Conservation (phyloP, 2,888 invertebrate genomes). For the Xestia c-nigrum region DNA sequence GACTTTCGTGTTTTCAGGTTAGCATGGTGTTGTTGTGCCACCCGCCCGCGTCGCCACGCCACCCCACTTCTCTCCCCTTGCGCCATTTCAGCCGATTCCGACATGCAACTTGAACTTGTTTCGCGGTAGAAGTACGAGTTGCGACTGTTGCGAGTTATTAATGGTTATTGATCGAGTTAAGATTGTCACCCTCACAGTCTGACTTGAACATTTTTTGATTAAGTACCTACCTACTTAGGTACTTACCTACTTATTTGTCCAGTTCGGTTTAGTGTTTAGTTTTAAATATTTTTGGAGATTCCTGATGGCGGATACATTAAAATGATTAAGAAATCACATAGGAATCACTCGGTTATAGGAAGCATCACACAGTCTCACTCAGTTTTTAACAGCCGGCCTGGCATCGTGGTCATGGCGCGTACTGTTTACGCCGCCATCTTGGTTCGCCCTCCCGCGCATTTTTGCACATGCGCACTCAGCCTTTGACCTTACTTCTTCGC, state of each 20-base stretch:
- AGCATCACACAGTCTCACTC: conserved; percentile 6
- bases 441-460: conserved; percentile 72
- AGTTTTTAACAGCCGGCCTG: neutral
- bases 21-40: conserved; percentile 35
- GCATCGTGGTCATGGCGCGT: conserved; percentile 44
- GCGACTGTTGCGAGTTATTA: neutral
- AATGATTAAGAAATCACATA: neutral
- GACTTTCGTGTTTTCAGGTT: conserved; percentile 66
- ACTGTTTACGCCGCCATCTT: conserved; percentile 71
- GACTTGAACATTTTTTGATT: neutral
- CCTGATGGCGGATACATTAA: too few species aligned
- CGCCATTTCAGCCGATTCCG: conserved; percentile 35
- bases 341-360: neutral
- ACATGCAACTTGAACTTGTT: neutral
- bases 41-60: conserved; percentile 16
- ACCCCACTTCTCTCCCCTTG: conserved; percentile 5
- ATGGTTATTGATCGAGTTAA: conserved; percentile 21
- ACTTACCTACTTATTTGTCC: neutral
- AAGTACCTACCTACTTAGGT: neutral
- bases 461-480: conserved; percentile 77
- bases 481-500: conserved; percentile 56
- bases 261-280: neutral
- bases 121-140: conserved; percentile 4
- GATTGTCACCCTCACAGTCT: neutral
- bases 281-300: neutral